These are phyloP conservation scores for Drosophila bipectinata DNA, from an alignment of 1,140 invertebrate genomes.

Conservation along the genomic window DNA sequence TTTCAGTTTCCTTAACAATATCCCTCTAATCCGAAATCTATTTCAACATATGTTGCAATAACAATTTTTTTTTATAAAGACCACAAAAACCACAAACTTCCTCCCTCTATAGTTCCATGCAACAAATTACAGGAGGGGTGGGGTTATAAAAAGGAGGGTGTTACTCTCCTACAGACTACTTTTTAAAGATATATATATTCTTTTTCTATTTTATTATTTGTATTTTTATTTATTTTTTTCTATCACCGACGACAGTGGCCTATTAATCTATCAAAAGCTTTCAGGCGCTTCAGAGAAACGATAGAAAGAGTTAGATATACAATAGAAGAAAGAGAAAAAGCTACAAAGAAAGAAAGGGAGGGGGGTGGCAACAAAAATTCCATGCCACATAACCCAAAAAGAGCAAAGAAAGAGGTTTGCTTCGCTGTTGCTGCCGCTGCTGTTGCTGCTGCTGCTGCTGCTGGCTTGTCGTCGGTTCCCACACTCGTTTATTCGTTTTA, in stretches of 20 bases:
- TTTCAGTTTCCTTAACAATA: constrained; percentile 6
- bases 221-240: constrained; percentile 23
- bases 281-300: constrained; percentile 25
- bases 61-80: constrained; percentile 19
- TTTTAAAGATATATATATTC: not conserved
- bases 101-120: constrained; percentile 39
- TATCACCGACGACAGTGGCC: constrained; percentile 59
- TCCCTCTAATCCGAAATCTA: constrained; percentile 27
- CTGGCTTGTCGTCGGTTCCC: constrained; percentile 61
- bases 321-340: not conserved
- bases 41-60: constrained; percentile 24
- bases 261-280: constrained; percentile 74
- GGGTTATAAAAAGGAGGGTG: not conserved
- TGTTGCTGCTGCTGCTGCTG: constrained; percentile 15
- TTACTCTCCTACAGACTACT: not conserved
- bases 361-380: constrained; percentile 40
- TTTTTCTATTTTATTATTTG: constrained; percentile 6
- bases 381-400: constrained; percentile 63
- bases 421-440: constrained; percentile 10
- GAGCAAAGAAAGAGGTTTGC: constrained; percentile 25
- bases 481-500: constrained; percentile 74
- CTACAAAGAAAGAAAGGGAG: not conserved
- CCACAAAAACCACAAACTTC: constrained; percentile 79
- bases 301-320: not conserved
- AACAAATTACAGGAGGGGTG: constrained; percentile 47